phyloP scores from a whole-genome alignment of 1,140 invertebrate genomes.

The Camponotus floridanus region DNA sequence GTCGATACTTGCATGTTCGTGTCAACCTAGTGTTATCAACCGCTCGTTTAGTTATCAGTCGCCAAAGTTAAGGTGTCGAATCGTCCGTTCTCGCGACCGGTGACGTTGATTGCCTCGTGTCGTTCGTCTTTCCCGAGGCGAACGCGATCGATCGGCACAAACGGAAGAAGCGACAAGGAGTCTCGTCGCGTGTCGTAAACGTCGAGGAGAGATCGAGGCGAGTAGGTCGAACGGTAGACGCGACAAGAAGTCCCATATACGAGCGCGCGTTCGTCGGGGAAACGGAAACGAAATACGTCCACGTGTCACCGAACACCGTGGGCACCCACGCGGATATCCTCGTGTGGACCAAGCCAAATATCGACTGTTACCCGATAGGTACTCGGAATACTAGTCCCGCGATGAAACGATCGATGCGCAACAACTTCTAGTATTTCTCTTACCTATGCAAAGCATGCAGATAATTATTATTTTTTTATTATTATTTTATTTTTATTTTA shows the following conservation, averaged over 20 bases:
- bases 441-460: background rate
- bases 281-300: slow-evolving; percentile 45
- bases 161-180: slow-evolving; percentile 20
- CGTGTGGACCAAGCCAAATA: slow-evolving; percentile 13
- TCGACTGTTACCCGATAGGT: slow-evolving; percentile 33
- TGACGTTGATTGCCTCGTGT: slow-evolving; percentile 29
- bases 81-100: slow-evolving; percentile 23
- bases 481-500: too few relatives aligned
- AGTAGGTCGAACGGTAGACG: slow-evolving; percentile 47
- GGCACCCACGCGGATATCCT: slow-evolving; percentile 15
- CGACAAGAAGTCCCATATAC: slow-evolving; percentile 5
- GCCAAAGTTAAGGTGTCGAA: slow-evolving; percentile 1
- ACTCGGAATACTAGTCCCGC: background rate
- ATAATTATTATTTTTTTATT: too few relatives aligned
- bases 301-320: slow-evolving; percentile 40
- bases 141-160: slow-evolving; percentile 16
- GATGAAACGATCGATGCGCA: background rate
- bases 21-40: slow-evolving; percentile 6
- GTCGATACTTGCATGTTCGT: background rate
- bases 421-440: slow-evolving; percentile 13
- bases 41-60: slow-evolving; percentile 33
- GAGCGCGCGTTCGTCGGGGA: background rate
- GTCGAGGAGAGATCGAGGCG: slow-evolving; percentile 54
- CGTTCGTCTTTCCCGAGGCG: background rate
- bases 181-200: slow-evolving; percentile 15